Percentiles rank a stretch among this genome's conserved stretches.
phyloP scores from a whole-genome alignment of 2,113 vertebrate species.

The Numenius arquata region DNA sequence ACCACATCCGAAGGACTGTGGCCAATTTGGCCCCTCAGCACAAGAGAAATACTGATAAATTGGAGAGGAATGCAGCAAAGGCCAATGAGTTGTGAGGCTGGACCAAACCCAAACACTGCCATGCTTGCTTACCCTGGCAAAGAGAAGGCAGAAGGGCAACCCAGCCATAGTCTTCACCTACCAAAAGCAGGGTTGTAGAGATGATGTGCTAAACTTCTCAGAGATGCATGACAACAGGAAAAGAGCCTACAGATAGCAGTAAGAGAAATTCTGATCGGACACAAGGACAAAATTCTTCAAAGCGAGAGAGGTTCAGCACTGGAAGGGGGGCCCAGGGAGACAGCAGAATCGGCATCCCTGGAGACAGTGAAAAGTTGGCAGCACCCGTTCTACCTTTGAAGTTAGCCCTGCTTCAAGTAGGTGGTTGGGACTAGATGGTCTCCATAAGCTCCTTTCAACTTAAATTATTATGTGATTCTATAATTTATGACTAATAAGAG shows the following conservation, averaged over 20 bases:
- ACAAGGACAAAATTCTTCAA: background rate
- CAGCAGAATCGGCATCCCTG: background rate
- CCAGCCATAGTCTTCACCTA: background rate
- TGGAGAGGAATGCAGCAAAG: background rate
- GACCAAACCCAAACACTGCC: background rate
- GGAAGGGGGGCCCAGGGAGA: background rate
- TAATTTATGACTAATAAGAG: slow-evolving; percentile 46
- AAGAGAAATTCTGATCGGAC: background rate
- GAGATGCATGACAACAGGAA: background rate
- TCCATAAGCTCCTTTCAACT: background rate
- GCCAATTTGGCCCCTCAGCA: background rate
- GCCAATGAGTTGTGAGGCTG: background rate
- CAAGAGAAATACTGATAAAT: background rate
- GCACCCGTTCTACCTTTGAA: background rate
- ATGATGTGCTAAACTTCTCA: background rate
- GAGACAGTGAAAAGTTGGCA: background rate
- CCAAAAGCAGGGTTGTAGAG: background rate
- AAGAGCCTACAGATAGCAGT: background rate
- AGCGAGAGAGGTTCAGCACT: background rate
- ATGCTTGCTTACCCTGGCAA: background rate
- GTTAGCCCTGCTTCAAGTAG: background rate
- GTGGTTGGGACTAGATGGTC: background rate
- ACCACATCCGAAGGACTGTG: background rate
- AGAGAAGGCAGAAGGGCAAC: background rate
- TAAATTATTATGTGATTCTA: slow-evolving; percentile 37